Percentiles rank a stretch among this genome's conserved stretches.
Evolutionary conservation across 2,113 vertebrate species (phyloP).

Genomic region (Cnemophilus loriae): DNA sequence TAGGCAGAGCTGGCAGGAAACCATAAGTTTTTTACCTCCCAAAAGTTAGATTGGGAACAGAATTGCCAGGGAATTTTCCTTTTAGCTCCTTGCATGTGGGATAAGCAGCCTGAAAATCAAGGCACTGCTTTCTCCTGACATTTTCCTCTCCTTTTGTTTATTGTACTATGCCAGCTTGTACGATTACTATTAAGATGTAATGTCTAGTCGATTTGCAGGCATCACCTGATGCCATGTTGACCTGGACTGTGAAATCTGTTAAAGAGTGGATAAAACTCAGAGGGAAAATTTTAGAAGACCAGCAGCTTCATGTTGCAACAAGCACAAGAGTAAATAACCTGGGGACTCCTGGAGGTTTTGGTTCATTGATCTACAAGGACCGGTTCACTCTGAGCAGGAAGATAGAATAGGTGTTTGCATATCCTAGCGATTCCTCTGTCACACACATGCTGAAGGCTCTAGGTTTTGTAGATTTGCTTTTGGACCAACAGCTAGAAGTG

Average conservation of each 20-base stretch:
- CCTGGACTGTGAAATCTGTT: background rate
- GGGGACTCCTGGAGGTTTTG: background rate
- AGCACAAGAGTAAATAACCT: background rate
- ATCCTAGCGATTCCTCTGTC: background rate
- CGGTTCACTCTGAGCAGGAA: background rate
- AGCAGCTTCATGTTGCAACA: background rate
- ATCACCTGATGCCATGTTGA: background rate
- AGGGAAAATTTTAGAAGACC: background rate
- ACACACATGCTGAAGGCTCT: background rate
- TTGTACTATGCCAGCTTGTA: background rate
- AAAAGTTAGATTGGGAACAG: constrained; percentile 15
- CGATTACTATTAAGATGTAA: background rate
- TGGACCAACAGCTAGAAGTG: background rate
- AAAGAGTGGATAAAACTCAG: background rate
- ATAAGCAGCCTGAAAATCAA: background rate
- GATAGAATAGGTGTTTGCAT: background rate
- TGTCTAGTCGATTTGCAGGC: background rate
- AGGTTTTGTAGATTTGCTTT: background rate
- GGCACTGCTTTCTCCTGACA: background rate
- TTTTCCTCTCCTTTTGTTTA: background rate
- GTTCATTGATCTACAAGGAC: background rate
- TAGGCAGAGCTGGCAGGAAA: constrained; percentile 15
- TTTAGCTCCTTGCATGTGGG: background rate
- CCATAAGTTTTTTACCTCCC: constrained; percentile 27
- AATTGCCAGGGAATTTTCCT: background rate